Base-by-base conservation (phyloP, 2,888 invertebrate species). In the Nudaria mundana region DNA sequence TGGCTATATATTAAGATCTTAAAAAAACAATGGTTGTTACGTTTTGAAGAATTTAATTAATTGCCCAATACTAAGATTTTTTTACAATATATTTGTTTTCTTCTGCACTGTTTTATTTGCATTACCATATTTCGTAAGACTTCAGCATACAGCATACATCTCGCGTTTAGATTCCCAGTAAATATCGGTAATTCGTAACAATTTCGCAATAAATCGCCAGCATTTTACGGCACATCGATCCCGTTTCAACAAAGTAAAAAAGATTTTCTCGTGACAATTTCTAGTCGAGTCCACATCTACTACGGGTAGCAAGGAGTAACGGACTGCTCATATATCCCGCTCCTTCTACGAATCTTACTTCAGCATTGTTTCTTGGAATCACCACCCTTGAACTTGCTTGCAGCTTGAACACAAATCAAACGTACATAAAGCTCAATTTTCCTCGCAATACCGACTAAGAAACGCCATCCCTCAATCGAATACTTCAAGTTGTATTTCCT, bases 301-400 rank as follows among this genome's bases (percentile, higher is more conserved):
- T 69, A 71, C 68, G 64, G 68, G 56, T 57, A 63, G 64, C 57
- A 66, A 66, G 65, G 63, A 70, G 66, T 85, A 85, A 86, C 86
- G 85, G 85, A 59, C 65, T 60, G 46, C 61, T 63, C 58, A 56
- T 62, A 63, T 70, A 64, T 68, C 75, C 83, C 82, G 83, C 80
- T 83, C 81, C 72, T 86, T 87, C 83, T 75, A 70, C 78, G 86
- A 86, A 86, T 64, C 67, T 69, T 69, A 73, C 69, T 51, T 47
- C 60, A 66, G 67, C 69, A 83, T 88, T 87, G 86, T 85, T 87
- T 88, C 86, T 86, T 25, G 63, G 87, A 88, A 87, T 63, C 69
- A 67, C 71, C 64, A 75, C 79, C 67, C 66, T n/a, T n/a, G n/a
- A n/a, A n/a, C n/a, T n/a, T n/a, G n/a, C n/a, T n/a, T n/a, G n/a